phyloP scores from a whole-genome alignment of 2,113 vertebrate species.

The Oncorhynchus gorbuscha region DNA sequence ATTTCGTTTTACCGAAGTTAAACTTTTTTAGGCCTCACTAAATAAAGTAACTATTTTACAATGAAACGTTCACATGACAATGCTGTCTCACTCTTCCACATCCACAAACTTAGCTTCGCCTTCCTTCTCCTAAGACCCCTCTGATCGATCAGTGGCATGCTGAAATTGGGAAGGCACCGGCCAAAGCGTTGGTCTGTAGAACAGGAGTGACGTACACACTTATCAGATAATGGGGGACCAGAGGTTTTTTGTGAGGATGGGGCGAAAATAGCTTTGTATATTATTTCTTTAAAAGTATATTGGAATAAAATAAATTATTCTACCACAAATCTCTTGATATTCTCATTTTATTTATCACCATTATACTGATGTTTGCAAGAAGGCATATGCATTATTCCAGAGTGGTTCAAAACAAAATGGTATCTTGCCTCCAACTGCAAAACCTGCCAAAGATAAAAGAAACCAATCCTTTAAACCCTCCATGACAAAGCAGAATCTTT shows the following conservation, averaged over 20 bases:
- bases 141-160: not conserved
- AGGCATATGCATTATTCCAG: no score
- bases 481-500: no score
- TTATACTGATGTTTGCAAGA: not conserved
- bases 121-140: constrained; percentile 14
- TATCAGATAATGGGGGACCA: not conserved
- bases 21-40: constrained; percentile 30
- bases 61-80: constrained; percentile 29
- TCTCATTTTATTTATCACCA: not conserved
- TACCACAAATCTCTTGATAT: constrained; percentile 46
- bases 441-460: no score
- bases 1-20: not conserved
- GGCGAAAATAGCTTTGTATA: constrained; percentile 62
- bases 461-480: no score
- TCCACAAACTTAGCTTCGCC: constrained; percentile 18
- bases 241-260: constrained; percentile 21
- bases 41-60: constrained; percentile 52
- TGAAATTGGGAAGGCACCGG: constrained; percentile 22
- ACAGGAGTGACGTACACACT: constrained; percentile 34
- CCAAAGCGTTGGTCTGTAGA: constrained; percentile 38
- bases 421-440: no score
- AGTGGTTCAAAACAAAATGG: no score
- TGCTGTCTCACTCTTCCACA: constrained; percentile 35
- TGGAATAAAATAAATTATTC: constrained; percentile 69
- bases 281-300: constrained; percentile 70